Evolutionary conservation across 2,797 vertebrate species (phyloP).

Genomic region (Argyrosomus regius): DNA sequence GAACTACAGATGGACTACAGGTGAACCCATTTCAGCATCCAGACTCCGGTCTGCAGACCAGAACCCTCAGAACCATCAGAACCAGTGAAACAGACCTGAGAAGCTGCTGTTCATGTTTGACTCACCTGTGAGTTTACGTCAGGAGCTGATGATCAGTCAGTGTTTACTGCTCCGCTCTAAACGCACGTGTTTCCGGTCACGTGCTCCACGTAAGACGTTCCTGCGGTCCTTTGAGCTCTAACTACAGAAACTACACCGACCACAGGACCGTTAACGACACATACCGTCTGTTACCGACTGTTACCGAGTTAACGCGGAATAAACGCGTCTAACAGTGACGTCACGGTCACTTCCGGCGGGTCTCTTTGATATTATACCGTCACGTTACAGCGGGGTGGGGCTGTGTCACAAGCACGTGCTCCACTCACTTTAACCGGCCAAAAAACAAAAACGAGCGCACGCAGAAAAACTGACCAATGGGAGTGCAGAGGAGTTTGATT

Average conservation of each 20-base stretch:
- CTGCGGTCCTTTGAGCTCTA: background rate
- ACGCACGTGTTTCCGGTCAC: conserved; percentile 11
- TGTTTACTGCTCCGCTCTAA: background rate
- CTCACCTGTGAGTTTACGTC: no score
- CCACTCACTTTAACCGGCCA: background rate
- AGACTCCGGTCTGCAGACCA: background rate
- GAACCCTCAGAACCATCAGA: no score
- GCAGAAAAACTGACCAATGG: background rate
- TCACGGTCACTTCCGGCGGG: no score
- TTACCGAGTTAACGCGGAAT: no score
- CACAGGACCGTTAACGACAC: no score
- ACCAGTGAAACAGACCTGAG: no score
- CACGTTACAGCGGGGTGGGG: background rate
- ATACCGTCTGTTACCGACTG: no score
- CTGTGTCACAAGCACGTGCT: background rate
- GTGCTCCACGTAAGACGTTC: background rate
- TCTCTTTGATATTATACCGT: fast-evolving
- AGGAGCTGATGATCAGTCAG: no score
- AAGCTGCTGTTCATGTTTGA: no score
- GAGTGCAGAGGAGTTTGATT: background rate
- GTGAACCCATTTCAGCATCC: no score
- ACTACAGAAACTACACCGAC: background rate
- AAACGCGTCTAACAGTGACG: no score
- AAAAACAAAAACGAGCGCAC: fast-evolving
- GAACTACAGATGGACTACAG: no score